Evolutionary conservation across 2,797 vertebrate genomes (phyloP).

Genomic region (Taenioides sp.): DNA sequence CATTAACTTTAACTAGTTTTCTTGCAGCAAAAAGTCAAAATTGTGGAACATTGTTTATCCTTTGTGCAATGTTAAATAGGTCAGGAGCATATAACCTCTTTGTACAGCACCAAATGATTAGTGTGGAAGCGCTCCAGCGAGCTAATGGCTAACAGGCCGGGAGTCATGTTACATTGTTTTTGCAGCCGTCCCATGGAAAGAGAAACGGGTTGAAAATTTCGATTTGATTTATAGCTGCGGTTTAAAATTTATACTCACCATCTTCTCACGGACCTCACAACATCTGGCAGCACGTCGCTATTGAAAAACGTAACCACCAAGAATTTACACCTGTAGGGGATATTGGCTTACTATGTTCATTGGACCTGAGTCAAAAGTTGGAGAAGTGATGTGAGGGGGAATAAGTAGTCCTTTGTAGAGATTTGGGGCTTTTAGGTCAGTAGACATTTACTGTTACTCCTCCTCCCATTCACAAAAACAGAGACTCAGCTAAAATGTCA

Average conservation of each 20-base stretch:
- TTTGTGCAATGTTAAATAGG: slow-evolving; percentile 57
- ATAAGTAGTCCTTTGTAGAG: slow-evolving; percentile 63
- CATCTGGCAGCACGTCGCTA: slow-evolving; percentile 76
- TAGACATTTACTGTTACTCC: slow-evolving; percentile 11
- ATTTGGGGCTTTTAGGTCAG: slow-evolving; percentile 38
- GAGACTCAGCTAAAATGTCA: slow-evolving; percentile 7
- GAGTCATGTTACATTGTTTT: slow-evolving; percentile 77
- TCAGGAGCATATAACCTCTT: slow-evolving; percentile 66
- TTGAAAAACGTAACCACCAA: slow-evolving; percentile 66
- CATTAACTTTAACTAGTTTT: background rate
- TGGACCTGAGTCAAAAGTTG: slow-evolving; percentile 65
- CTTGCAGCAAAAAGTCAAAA: background rate
- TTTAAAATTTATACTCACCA: slow-evolving; percentile 76
- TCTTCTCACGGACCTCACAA: slow-evolving; percentile 69
- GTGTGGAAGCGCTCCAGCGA: slow-evolving; percentile 68
- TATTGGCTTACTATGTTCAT: slow-evolving; percentile 71
- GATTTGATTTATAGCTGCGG: slow-evolving; percentile 77
- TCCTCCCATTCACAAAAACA: slow-evolving; percentile 16
- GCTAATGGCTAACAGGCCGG: slow-evolving; percentile 74
- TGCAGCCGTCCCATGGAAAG: slow-evolving; percentile 72
- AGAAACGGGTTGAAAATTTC: slow-evolving; percentile 73
- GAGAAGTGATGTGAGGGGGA: slow-evolving; percentile 65
- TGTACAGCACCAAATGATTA: slow-evolving; percentile 68
- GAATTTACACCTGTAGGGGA: slow-evolving; percentile 77
- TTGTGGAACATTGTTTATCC: background rate